Percentiles rank a stretch among this genome's conserved stretches.
Evolutionary conservation across 2,797 vertebrate species (phyloP).

Genomic region (Capromys pilorides): DNA sequence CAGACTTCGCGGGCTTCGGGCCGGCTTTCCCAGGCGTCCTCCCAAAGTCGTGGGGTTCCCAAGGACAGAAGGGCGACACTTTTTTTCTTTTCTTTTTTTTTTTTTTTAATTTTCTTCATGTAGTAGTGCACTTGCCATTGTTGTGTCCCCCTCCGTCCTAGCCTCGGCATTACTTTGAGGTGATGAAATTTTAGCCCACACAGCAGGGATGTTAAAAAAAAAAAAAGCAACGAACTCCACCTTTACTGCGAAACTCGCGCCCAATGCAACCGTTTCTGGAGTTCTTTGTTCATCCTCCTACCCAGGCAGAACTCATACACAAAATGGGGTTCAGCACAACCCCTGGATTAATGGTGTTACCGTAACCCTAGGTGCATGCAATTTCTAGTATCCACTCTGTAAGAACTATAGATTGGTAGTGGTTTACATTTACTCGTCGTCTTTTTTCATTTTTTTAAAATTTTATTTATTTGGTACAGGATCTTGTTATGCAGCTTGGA

Average conservation of each 20-base stretch:
- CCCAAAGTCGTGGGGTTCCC: accelerated
- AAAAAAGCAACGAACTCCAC: neutral
- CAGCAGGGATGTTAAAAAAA: neutral
- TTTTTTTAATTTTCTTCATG: neutral
- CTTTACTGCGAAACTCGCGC: neutral
- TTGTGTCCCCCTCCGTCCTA: neutral
- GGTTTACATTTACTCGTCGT: neutral
- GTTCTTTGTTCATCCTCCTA: neutral
- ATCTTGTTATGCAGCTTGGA: too few species aligned
- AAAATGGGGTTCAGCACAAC: neutral
- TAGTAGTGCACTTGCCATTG: neutral
- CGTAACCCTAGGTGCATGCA: neutral
- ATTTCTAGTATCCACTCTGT: neutral
- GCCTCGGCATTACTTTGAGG: neutral
- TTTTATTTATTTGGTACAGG: too few species aligned
- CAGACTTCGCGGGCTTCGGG: neutral
- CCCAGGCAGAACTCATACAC: neutral
- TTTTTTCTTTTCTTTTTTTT: too few species aligned
- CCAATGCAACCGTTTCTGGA: neutral
- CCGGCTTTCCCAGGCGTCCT: neutral
- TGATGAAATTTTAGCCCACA: neutral
- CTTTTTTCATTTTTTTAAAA: too few species aligned
- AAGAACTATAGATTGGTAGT: neutral
- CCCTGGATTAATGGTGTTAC: neutral
- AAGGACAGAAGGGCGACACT: accelerated